Evolutionary conservation across 1,140 invertebrate genomes (phyloP), one percentile per base, ranked within the genome.

Genomic region (Drosophila quadrilineata): DNA sequence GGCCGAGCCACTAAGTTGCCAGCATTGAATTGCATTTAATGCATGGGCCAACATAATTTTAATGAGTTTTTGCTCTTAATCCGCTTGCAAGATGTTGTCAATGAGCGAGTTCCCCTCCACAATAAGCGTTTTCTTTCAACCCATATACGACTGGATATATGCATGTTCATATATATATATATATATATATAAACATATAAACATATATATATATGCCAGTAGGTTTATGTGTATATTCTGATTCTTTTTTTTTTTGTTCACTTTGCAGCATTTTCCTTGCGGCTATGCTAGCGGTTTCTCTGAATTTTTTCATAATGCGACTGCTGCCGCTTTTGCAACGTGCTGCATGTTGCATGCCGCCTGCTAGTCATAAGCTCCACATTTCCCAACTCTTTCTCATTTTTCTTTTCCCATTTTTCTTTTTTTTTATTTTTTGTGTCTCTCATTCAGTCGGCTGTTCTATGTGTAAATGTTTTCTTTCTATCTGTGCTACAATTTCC

Each of bases 31-130:
- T 80, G 76, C 76, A 82, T 82, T 75, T 82, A 80, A 80, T 82
- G 76, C 77, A 82, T 76, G 76, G 76, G 53, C 76, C 76, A 80
- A 82, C 76, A 80, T 80, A 82, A 82, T 80, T 80, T 80, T 80
- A 80, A 80, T 80, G 76, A 80, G 76, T 80, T 80, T 75, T 75
- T 72, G 62, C 76, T 82, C 72, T 80, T 80, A 80, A 80, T 80
- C 76, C 76, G 76, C 82, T 80, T 80, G 76, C 76, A 80, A 82
- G 76, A 80, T 80, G 76, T 75, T 82, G 72, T 80, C 76, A 80
- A 80, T 80, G 75, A 82, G 76, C 71, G 76, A 58, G 71, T 72
- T 72, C 29, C 41, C 28, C 29, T 52, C 48, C 28, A 16, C 43
- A 38, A 28, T 36, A n/a, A n/a, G n/a, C n/a, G n/a, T n/a, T n/a